Evolutionary conservation across 1,140 invertebrate species (phyloP), one percentile per base, ranked within the genome.

Genomic region (Aphaenogaster ashmeadi): DNA sequence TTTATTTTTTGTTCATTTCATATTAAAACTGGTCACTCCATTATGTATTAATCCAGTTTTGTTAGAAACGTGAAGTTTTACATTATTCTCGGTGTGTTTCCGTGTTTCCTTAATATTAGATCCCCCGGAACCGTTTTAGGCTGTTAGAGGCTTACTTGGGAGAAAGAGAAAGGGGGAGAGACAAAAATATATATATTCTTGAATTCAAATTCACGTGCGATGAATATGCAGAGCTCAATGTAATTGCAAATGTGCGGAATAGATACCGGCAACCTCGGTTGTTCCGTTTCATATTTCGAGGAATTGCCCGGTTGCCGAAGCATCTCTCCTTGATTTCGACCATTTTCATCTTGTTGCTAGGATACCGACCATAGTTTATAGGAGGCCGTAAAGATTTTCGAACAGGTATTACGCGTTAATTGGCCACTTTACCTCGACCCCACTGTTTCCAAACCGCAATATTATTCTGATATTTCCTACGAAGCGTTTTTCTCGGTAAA

Each of bases 321-420:
- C 9, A 64, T 54, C 58, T 56, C 60, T 79, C 21, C 36, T 60
- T 69, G 66, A 62, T 58, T 87, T 50, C 50, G 36, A 74, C 21
- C 58, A 69, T 88, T 66, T 83, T 89, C 88, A 54, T 83, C 87
- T 87, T 87, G 85, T 81, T 87, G 77, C 88, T 75, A 67, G 54
- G 88, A 83, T 83, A 87, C 78, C 11, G 7, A 33, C 38, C 50
- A 6, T 62, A 62, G 56, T 80, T 84, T 66, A 50, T 13, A 47
- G 62, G 13, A 56, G 72, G 15, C 52, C n/a, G 56, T 88, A 83
- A 87, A 84, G 88, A 78, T 84, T 89, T 87, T 89, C 33, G 38
- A 87, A 77, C 64, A 38, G 69, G 72, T 79, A 88, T 86, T 89
- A 81, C 67, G 58, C 54, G 60, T 78, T 89, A 86, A 89, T 89